Evolutionary conservation across 2,888 invertebrate species (phyloP).

Genomic region (Monopis laevigella): DNA sequence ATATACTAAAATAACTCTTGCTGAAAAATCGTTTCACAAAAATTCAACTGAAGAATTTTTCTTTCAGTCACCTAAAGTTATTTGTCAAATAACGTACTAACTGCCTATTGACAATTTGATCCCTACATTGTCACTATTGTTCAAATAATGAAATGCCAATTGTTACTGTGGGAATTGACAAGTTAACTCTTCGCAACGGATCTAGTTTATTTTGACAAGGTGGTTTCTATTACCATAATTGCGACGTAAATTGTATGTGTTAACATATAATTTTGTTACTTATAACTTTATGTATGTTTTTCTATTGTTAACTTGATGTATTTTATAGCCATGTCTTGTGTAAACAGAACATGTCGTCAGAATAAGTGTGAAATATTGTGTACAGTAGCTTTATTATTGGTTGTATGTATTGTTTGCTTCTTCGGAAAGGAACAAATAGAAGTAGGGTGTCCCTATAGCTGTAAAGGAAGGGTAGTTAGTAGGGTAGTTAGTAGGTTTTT

Average conservation of each 20-base stretch:
- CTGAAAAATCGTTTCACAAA: neutral
- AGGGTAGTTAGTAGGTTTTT: no score
- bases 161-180: conserved; percentile 54
- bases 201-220: conserved; percentile 58
- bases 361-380: conserved; percentile 61
- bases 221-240: conserved; percentile 50
- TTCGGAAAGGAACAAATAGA: conserved; percentile 11
- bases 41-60: neutral
- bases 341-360: conserved; percentile 48
- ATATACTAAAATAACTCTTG: no score
- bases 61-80: neutral
- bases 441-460: no score
- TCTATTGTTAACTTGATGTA: conserved; percentile 54
- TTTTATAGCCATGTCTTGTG: conserved; percentile 61
- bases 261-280: conserved; percentile 43
- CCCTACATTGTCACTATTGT: neutral
- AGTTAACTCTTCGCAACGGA: conserved; percentile 21
- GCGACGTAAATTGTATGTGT: conserved; percentile 34
- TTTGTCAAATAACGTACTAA: neutral
- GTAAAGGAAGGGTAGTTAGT: no score
- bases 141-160: conserved; percentile 22
- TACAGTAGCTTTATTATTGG: conserved; percentile 48
- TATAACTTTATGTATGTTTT: conserved; percentile 47
- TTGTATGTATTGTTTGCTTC: conserved; percentile 42
- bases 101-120: neutral